Percentiles rank a stretch among this genome's conserved stretches.
Evolutionary conservation across 37 sponge, comb jelly and placozoan species (phyloP).

Genomic region (Dysidea cf. avara): DNA sequence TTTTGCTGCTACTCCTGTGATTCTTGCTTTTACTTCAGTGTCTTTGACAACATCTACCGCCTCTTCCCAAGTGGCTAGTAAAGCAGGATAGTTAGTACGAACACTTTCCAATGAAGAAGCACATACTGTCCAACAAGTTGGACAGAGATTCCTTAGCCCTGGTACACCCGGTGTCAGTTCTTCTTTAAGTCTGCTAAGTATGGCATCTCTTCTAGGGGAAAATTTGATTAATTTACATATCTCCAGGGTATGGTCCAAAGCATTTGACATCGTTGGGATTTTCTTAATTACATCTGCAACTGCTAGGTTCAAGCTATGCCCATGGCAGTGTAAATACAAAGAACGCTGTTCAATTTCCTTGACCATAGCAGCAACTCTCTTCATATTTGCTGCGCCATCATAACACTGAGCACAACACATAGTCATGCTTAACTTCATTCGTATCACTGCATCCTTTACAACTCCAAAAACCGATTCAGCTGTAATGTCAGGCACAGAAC

Average conservation of each 20-base stretch:
- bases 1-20: slow-evolving; percentile 30
- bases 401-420: slow-evolving; percentile 47
- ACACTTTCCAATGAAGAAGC: slow-evolving; percentile 27
- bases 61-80: slow-evolving; percentile 18
- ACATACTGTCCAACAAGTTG: slow-evolving; percentile 35
- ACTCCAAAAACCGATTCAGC: slow-evolving; percentile 4
- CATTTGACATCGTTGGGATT: slow-evolving; percentile 13
- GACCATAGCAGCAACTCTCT: slow-evolving; percentile 27
- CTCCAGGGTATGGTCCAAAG: slow-evolving; percentile 29
- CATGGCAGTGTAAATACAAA: slow-evolving; percentile 45
- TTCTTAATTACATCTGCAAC: slow-evolving; percentile 33
- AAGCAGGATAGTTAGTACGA: neutral
- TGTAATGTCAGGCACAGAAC: neutral
- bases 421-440: slow-evolving; percentile 19
- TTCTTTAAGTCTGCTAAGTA: slow-evolving; percentile 18
- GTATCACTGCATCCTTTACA: slow-evolving; percentile 20
- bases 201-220: slow-evolving; percentile 33
- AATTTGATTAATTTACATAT: slow-evolving; percentile 32
- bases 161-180: slow-evolving; percentile 7
- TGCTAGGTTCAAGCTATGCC: slow-evolving; percentile 43
- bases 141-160: slow-evolving; percentile 9
- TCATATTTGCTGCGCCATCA: slow-evolving; percentile 48
- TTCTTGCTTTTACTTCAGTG: slow-evolving; percentile 29
- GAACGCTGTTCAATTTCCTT: slow-evolving; percentile 24
- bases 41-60: slow-evolving; percentile 2